Conservation (phyloP, 2,888 invertebrate genomes). For the Drosophila prostipennis region DNA sequence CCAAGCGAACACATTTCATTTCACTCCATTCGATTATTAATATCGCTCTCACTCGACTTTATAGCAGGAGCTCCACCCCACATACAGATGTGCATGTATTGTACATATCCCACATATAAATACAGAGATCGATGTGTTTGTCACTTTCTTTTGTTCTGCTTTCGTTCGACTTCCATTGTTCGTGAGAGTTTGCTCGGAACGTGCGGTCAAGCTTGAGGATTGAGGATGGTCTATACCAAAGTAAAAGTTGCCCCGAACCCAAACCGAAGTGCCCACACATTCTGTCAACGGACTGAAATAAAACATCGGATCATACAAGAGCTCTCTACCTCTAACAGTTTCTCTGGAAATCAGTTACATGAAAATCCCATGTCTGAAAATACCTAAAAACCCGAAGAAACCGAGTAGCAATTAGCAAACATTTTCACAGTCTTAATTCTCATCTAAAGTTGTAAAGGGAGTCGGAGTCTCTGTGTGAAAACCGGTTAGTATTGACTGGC, state of each 20-base stretch:
- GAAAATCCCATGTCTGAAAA: constrained; percentile 6
- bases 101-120: not conserved
- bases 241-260: constrained; percentile 54
- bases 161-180: constrained; percentile 26
- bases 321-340: not conserved
- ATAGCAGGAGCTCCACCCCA: constrained; percentile 14
- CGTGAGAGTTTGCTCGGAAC: constrained; percentile 38
- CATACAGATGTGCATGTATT: not conserved
- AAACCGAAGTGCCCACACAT: constrained; percentile 14
- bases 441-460: constrained; percentile 10
- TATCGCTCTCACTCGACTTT: constrained; percentile 54
- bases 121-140: constrained; percentile 29
- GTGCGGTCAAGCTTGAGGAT: constrained; percentile 50
- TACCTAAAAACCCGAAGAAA: not conserved
- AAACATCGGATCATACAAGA: not conserved
- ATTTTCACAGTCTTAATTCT: constrained; percentile 20
- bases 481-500: constrained; percentile 33
- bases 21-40: constrained; percentile 35
- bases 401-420: constrained; percentile 18
- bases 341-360: constrained; percentile 10
- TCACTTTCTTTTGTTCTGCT: constrained; percentile 71
- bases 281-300: constrained; percentile 16
- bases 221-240: constrained; percentile 8
- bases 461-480: constrained; percentile 14
- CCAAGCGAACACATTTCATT: constrained; percentile 28